Percentiles rank a stretch among this genome's conserved stretches.
These are phyloP conservation scores for Hormaphis cornu DNA, from an alignment of 1,140 invertebrate species.

Conservation along the genomic window DNA sequence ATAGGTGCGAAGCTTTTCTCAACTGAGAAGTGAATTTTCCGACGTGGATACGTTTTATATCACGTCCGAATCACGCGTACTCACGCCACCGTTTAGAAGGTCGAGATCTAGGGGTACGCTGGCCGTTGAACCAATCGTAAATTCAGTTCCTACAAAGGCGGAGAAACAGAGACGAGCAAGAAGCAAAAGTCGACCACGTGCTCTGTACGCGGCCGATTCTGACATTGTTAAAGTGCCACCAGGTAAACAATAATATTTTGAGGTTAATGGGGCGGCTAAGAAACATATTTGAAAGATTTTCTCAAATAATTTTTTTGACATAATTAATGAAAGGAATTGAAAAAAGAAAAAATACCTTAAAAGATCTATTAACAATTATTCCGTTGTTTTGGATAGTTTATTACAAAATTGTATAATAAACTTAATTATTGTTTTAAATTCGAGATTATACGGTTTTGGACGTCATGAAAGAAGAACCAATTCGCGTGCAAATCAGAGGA, in stretches of 20 bases:
- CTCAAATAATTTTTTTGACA: too few relatives aligned
- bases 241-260: neutral
- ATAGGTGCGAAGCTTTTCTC: constrained; percentile 81
- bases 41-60: constrained; percentile 85
- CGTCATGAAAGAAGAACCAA: constrained; percentile 71
- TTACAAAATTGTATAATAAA: neutral
- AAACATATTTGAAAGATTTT: too few relatives aligned
- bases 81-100: constrained; percentile 54
- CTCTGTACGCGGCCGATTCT: constrained; percentile 66
- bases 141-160: constrained; percentile 31
- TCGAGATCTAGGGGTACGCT: constrained; percentile 54
- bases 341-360: too few relatives aligned
- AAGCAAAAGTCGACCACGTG: constrained; percentile 69
- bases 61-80: constrained; percentile 52
- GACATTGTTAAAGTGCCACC: constrained; percentile 63
- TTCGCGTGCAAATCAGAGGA: constrained; percentile 72
- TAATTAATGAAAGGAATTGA: too few relatives aligned
- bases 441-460: constrained; percentile 71
- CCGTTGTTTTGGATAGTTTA: too few relatives aligned
- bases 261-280: too few relatives aligned
- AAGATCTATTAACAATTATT: too few relatives aligned
- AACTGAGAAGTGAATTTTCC: constrained; percentile 79
- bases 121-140: constrained; percentile 35
- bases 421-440: neutral
- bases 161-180: constrained; percentile 47